A percentile compares a stretch with the other conserved stretches of the same genome.
Conservation (phyloP, 1,140 invertebrate genomes). For the Plodia interpunctella region DNA sequence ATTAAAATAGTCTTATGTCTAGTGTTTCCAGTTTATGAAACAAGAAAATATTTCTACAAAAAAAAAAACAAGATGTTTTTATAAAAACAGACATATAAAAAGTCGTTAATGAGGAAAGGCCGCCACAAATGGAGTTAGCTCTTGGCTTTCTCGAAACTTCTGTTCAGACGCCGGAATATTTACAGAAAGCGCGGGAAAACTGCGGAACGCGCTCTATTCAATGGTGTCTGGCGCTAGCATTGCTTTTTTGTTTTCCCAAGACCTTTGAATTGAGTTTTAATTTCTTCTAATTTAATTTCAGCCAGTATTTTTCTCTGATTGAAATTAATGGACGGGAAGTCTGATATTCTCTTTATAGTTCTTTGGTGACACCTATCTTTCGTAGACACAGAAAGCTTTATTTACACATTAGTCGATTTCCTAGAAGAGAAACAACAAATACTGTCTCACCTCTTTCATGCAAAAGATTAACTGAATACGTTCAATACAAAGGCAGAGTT, state of each 20-base stretch:
- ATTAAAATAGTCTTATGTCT: too few species aligned
- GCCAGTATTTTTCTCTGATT: not conserved
- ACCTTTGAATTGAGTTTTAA: conserved; percentile 4
- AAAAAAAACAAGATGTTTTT: conserved; percentile 1
- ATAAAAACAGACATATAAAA: conserved; percentile 2
- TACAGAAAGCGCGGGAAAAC: not conserved
- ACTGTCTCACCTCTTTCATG: not conserved
- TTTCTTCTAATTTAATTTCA: not conserved
- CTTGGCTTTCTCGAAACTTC: conserved; percentile 5
- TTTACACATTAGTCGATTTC: too few species aligned
- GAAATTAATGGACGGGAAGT: too few species aligned
- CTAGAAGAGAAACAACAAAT: too few species aligned
- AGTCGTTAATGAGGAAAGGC: conserved; percentile 5
- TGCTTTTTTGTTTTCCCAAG: not conserved
- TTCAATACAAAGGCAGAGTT: too few species aligned
- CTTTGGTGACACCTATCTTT: too few species aligned
- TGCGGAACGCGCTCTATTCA: not conserved
- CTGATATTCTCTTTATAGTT: too few species aligned
- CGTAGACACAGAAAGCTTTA: not conserved
- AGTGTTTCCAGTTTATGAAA: too few species aligned
- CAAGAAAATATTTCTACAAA: not conserved
- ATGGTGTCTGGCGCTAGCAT: conserved; percentile 3
- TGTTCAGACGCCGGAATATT: not conserved
- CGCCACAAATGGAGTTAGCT: conserved; percentile 5
- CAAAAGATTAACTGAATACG: too few species aligned